Percentiles rank a stretch among this genome's conserved stretches.
phyloP scores from a whole-genome alignment of 2,797 vertebrate genomes.

The Miichthys miiuy region DNA sequence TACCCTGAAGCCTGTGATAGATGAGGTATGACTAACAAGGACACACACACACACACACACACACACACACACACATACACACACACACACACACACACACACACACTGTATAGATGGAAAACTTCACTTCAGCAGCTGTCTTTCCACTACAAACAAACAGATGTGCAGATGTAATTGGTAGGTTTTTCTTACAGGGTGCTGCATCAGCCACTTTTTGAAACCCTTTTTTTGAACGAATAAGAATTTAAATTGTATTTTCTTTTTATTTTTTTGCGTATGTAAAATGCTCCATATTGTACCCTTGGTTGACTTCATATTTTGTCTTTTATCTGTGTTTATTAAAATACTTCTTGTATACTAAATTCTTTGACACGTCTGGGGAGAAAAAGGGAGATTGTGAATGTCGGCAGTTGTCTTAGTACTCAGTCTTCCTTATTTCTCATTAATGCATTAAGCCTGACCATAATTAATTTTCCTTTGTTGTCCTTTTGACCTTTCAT shows the following conservation, averaged over 20 bases:
- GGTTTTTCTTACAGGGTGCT: neutral
- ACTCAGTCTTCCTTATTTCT: constrained; percentile 12
- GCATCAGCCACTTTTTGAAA: neutral
- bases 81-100: constrained; percentile 4
- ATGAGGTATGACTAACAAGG: constrained; percentile 88
- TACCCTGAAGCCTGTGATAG: constrained; percentile 95
- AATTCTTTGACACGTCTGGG: neutral
- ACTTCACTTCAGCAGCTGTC: constrained; percentile 19
- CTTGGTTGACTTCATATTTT: neutral
- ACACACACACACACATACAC: neutral
- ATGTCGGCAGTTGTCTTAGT: neutral
- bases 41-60: neutral
- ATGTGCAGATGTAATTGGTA: constrained; percentile 31
- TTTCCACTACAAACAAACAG: constrained; percentile 24
- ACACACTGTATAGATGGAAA: constrained; percentile 33
- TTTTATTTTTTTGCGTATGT: neutral
- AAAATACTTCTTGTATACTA: neutral
- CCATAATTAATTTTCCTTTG: neutral
- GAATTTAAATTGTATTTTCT: neutral
- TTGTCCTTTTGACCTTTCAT: constrained; percentile 41
- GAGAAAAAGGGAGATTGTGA: neutral
- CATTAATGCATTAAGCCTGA: neutral
- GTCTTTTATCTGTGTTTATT: constrained; percentile 6
- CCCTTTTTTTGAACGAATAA: neutral
- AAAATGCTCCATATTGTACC: neutral